A percentile compares a stretch with the other conserved stretches of the same genome.
These are phyloP conservation scores for Cyrtodaria siliqua DNA, from an alignment of 2,888 invertebrate genomes.

Conservation along the genomic window DNA sequence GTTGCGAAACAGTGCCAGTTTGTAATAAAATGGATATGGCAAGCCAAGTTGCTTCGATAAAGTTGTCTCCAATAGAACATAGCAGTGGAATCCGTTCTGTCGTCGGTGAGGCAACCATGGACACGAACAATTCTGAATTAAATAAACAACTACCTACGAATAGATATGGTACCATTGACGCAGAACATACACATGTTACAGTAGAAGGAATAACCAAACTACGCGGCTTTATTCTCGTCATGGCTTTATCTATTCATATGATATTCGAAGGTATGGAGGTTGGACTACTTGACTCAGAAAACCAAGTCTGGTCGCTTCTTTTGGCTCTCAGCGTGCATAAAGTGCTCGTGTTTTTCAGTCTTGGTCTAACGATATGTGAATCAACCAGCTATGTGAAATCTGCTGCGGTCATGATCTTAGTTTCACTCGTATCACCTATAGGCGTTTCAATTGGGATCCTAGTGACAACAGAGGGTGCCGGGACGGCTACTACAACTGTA, in stretches of 20 bases:
- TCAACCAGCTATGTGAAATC: slow-evolving; percentile 24
- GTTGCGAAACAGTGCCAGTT: too few relatives aligned
- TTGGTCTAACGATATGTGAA: slow-evolving; percentile 72
- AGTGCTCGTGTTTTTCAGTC: slow-evolving; percentile 88
- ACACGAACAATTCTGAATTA: too few relatives aligned
- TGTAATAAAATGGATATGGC: too few relatives aligned
- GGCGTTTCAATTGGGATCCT: slow-evolving; percentile 31
- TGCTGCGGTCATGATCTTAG: slow-evolving; percentile 1
- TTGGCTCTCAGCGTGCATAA: slow-evolving; percentile 88
- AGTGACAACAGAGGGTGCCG: slow-evolving; percentile 6
- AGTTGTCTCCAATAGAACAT: too few relatives aligned
- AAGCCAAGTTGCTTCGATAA: too few relatives aligned
- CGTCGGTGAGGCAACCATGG: too few relatives aligned
- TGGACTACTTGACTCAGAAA: slow-evolving; percentile 85
- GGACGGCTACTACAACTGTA: not conserved
- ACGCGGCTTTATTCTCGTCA: slow-evolving; percentile 86
- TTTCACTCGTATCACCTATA: slow-evolving; percentile 27
- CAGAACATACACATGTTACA: too few relatives aligned
- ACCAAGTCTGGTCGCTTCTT: slow-evolving; percentile 78
- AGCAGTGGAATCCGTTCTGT: too few relatives aligned
- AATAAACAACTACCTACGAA: too few relatives aligned
- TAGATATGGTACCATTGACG: too few relatives aligned
- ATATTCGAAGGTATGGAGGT: slow-evolving; percentile 88
- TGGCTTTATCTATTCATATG: slow-evolving; percentile 88
- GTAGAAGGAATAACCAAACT: slow-evolving; percentile 17